These are phyloP conservation scores for Chaetorhynchus papuensis DNA, from an alignment of 2,113 vertebrate genomes.

Conservation along the genomic window DNA sequence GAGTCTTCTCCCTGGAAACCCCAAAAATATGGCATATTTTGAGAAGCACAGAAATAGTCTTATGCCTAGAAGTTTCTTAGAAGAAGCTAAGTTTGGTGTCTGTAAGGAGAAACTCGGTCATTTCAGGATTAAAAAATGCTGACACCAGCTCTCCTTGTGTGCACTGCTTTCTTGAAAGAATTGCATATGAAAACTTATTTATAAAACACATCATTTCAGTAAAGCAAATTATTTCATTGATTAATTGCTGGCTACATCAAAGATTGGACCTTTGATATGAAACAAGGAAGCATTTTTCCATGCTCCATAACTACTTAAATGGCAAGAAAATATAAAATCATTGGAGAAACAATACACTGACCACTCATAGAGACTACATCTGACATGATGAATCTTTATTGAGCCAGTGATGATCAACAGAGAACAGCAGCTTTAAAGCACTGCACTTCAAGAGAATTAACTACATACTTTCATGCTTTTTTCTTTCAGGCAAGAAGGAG, in stretches of 20 bases:
- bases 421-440: neutral
- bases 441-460: neutral
- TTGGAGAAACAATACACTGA: neutral
- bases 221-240: constrained; percentile 5
- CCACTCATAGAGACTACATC: neutral
- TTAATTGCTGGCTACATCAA: neutral
- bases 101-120: neutral
- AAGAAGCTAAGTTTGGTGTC: constrained; percentile 22
- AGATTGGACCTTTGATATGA: neutral
- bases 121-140: constrained; percentile 41
- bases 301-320: neutral
- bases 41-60: constrained; percentile 10
- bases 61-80: constrained; percentile 10
- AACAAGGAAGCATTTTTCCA: neutral
- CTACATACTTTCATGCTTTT: neutral
- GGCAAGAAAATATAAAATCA: neutral
- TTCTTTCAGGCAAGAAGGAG: neutral
- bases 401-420: neutral
- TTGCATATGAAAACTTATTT: neutral
- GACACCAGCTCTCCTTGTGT: neutral
- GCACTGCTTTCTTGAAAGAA: neutral
- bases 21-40: neutral
- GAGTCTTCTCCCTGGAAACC: neutral
- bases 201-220: neutral
- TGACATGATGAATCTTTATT: neutral